These are phyloP conservation scores for Dione vanillae DNA, from an alignment of 2,888 invertebrate species.

Conservation along the genomic window DNA sequence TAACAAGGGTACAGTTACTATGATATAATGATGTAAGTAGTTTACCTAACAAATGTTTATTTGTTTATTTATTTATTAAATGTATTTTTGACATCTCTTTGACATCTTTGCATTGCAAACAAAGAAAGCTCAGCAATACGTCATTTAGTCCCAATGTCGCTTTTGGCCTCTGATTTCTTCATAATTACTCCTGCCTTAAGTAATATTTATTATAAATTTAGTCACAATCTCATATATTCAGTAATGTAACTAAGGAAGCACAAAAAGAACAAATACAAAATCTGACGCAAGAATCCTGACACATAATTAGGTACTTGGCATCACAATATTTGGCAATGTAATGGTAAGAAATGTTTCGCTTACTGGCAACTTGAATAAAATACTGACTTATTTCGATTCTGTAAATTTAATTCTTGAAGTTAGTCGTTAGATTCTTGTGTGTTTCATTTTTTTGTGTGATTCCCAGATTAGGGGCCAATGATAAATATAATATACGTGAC, in stretches of 20 bases:
- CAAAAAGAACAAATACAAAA: not conserved
- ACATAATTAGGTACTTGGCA: too few relatives aligned
- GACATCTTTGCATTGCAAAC: too few relatives aligned
- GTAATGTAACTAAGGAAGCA: not conserved
- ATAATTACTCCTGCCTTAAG: too few relatives aligned
- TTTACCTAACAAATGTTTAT: not conserved
- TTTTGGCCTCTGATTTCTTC: too few relatives aligned
- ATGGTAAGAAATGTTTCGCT: not conserved
- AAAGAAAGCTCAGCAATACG: too few relatives aligned
- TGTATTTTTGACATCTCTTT: not conserved
- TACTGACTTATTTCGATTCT: too few relatives aligned
- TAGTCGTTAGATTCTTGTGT: not conserved
- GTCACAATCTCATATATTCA: not conserved
- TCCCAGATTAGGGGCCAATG: not conserved
- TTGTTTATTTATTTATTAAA: not conserved
- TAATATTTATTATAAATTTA: too few relatives aligned
- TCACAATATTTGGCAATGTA: not conserved
- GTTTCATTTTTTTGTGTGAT: not conserved
- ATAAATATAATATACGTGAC: not conserved
- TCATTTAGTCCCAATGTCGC: too few relatives aligned
- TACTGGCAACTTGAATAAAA: not conserved
- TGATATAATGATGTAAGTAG: not conserved
- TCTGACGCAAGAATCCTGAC: not conserved
- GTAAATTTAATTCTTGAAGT: not conserved
- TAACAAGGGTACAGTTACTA: slow-evolving; percentile 10